Evolutionary conservation across 2,797 vertebrate genomes (phyloP).

Genomic region (Coilia nasus): DNA sequence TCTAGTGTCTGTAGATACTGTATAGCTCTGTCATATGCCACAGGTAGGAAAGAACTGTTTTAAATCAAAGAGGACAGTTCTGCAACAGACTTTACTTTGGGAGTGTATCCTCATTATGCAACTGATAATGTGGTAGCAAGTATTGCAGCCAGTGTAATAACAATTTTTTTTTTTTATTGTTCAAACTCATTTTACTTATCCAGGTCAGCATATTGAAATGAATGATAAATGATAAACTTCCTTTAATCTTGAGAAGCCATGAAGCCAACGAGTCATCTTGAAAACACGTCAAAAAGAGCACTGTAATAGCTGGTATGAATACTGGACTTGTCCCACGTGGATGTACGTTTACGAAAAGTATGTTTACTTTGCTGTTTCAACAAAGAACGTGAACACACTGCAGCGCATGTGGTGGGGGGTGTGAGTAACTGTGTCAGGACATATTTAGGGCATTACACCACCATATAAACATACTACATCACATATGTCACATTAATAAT

Average conservation of each 20-base stretch:
- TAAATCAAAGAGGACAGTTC: not conserved
- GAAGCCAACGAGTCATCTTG: not conserved
- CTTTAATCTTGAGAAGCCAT: not conserved
- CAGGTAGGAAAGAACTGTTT: not conserved
- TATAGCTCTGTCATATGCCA: not conserved
- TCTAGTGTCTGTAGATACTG: not conserved
- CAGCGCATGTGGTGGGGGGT: not conserved
- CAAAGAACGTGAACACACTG: not conserved
- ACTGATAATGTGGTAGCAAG: not conserved
- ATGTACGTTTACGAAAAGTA: not conserved
- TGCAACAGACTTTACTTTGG: not conserved
- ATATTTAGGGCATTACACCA: not conserved
- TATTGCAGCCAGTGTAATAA: not conserved
- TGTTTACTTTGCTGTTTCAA: not conserved
- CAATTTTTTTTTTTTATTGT: not conserved
- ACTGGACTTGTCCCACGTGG: not conserved
- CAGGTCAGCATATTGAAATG: not conserved
- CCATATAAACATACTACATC: conserved; percentile 21
- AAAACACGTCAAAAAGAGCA: not conserved
- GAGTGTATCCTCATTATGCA: not conserved
- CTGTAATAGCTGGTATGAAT: conserved; percentile 7
- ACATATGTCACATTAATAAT: conserved; percentile 11
- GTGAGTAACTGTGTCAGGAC: not conserved
- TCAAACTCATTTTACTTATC: not conserved
- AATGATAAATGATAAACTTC: not conserved